Base-by-base conservation (phyloP, 2,888 invertebrate genomes). In the Metopia argyrocephala region DNA sequence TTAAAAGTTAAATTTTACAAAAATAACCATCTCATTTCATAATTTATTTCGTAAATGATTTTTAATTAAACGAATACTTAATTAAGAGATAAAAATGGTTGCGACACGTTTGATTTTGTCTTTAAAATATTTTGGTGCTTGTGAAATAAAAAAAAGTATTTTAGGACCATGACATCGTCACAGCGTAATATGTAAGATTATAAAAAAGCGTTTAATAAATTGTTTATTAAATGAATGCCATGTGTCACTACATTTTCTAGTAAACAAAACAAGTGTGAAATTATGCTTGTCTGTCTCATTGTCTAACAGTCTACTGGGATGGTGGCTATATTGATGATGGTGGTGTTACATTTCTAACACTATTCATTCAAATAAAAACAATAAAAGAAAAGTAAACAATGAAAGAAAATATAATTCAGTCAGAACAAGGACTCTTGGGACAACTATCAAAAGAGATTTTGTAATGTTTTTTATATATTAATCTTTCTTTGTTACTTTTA, bases 171-270 rank as follows among this genome's bases (percentile, higher is more conserved):
- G n/a, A n/a, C n/a, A 61, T 71, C 59, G 45, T 2, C 54, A 25
- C 12, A 5, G 4, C 9, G 12, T 15, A 21, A 50, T 25, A 65
- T 27, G 2, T 1, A 20, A 9, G 18, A 65, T 23, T 64, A 20
- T 66, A 46, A 66, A 68, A 46, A 48, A 4, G 9, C 61, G 73
- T 78, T 78, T 81, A 81, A 83, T 81, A 82, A 80, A 79, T 79
- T 75, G 75, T 73, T 79, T 75, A 83, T 83, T 68, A 83, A 85
- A 85, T 89, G 89, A 89, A 87, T 89, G 87, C 85, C 89, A 89
- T 88, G 89, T 89, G 89, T 88, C 89, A 87, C 82, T 85, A 59
- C 28, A 59, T 64, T 62, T 21, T 38, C 61, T 61, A 66, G 46
- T 62, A 48, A 74, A 78, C 71, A 84, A 76, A 84, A 85, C 85